These are phyloP conservation scores for Alethe diademata DNA, from an alignment of 2,113 vertebrate genomes.

Conservation along the genomic window DNA sequence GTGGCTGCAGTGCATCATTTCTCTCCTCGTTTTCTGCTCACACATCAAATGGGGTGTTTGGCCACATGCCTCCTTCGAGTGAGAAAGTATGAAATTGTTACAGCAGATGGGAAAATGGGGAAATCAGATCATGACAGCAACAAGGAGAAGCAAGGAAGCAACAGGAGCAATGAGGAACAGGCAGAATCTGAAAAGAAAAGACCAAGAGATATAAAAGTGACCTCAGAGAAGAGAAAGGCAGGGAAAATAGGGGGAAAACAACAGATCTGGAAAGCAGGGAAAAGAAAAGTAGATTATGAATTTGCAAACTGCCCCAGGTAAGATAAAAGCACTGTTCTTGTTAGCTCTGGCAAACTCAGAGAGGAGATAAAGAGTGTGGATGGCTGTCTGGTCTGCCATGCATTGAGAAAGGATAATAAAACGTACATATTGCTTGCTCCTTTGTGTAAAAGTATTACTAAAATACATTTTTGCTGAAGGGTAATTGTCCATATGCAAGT, in stretches of 20 bases:
- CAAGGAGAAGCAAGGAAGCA: neutral
- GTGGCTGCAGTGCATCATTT: neutral
- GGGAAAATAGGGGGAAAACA: neutral
- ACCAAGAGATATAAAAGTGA: neutral
- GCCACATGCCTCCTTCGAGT: neutral
- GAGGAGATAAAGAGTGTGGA: neutral
- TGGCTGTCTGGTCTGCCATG: neutral
- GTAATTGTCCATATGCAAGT: neutral
- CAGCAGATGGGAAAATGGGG: slow-evolving; percentile 46
- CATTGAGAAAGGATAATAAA: neutral
- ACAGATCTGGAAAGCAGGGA: neutral
- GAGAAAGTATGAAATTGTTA: slow-evolving; percentile 29
- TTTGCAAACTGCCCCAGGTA: neutral
- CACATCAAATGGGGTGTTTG: neutral
- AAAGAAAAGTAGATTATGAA: neutral
- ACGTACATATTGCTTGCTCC: neutral
- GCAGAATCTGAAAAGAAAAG: neutral
- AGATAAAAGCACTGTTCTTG: neutral
- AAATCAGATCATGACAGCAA: slow-evolving; percentile 10
- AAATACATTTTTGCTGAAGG: neutral
- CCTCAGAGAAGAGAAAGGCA: neutral
- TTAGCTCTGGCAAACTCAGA: neutral
- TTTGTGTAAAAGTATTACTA: neutral
- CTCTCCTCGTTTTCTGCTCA: neutral
- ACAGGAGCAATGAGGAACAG: neutral